These are phyloP conservation scores for Ecliptopera silaceata DNA, from an alignment of 2,888 invertebrate genomes.

Conservation along the genomic window DNA sequence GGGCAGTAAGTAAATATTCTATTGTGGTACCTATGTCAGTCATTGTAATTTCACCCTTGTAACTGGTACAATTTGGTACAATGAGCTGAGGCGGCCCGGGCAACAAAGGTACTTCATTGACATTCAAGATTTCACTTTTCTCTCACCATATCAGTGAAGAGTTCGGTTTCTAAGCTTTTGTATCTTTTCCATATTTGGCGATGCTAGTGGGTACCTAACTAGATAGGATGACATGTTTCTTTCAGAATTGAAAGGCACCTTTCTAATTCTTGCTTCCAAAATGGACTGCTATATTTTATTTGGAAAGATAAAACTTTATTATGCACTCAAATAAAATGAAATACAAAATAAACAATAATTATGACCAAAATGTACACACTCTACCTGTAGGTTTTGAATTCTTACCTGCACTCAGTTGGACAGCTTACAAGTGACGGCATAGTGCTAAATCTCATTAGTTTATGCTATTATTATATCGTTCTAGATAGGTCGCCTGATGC, in stretches of 20 bases:
- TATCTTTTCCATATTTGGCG: constrained; percentile 26
- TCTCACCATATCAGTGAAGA: constrained; percentile 50
- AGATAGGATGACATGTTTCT: constrained; percentile 12
- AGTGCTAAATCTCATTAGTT: too few species aligned
- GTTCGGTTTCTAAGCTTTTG: constrained; percentile 51
- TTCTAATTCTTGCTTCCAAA: constrained; percentile 1
- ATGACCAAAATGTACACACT: too few species aligned
- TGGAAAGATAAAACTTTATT: too few species aligned
- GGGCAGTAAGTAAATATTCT: too few species aligned
- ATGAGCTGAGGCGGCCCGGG: constrained; percentile 25
- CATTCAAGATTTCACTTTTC: constrained; percentile 66
- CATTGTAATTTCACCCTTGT: background rate
- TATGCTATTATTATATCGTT: too few species aligned
- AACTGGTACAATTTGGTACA: constrained; percentile 29
- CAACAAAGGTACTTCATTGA: constrained; percentile 45
- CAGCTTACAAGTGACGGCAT: too few species aligned
- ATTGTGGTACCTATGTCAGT: background rate
- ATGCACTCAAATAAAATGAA: too few species aligned
- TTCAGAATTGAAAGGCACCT: constrained; percentile 2
- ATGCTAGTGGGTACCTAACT: constrained; percentile 1
- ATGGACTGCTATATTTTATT: background rate
- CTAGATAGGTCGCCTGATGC: too few species aligned
- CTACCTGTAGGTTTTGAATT: too few species aligned
- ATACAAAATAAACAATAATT: too few species aligned
- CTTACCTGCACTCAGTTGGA: too few species aligned